A percentile compares a stretch with the other conserved stretches of the same genome.
These are phyloP conservation scores for Trypoxylon attenuatum DNA, from an alignment of 2,888 invertebrate genomes.

Conservation along the genomic window DNA sequence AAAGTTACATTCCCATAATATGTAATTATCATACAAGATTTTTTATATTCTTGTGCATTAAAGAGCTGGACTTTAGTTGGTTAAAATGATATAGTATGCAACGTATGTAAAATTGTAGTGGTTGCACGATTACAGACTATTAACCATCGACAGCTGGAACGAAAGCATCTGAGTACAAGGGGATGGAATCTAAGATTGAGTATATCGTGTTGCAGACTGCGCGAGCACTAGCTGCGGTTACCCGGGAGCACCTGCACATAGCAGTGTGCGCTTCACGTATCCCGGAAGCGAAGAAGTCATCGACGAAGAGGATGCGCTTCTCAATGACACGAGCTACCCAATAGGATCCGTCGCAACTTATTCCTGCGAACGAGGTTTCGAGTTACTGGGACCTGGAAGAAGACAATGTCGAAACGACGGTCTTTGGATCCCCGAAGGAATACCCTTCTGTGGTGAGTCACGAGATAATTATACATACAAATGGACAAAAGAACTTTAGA, in stretches of 20 bases:
- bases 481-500: too few species aligned
- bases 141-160: too few species aligned
- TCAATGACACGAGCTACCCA: slow-evolving; percentile 77
- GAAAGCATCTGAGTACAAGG: too few species aligned
- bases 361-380: slow-evolving; percentile 91
- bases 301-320: slow-evolving; percentile 71
- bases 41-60: too few species aligned
- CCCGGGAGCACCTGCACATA: slow-evolving; percentile 94
- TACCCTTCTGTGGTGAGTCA: slow-evolving; percentile 94
- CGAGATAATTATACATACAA: not conserved
- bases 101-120: too few species aligned
- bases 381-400: slow-evolving; percentile 90
- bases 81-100: too few species aligned
- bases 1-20: too few species aligned
- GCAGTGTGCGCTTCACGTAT: slow-evolving; percentile 83
- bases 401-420: slow-evolving; percentile 84
- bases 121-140: too few species aligned
- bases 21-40: too few species aligned
- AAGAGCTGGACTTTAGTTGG: too few species aligned
- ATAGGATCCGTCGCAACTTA: slow-evolving; percentile 86
- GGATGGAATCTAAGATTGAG: too few species aligned
- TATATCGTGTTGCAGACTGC: slow-evolving; percentile 45
- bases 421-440: slow-evolving; percentile 91
- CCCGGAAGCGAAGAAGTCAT: slow-evolving; percentile 64
- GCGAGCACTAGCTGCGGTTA: slow-evolving; percentile 81